Base-by-base conservation (phyloP, 1,140 invertebrate genomes). In the Drosophila mojavensis region DNA sequence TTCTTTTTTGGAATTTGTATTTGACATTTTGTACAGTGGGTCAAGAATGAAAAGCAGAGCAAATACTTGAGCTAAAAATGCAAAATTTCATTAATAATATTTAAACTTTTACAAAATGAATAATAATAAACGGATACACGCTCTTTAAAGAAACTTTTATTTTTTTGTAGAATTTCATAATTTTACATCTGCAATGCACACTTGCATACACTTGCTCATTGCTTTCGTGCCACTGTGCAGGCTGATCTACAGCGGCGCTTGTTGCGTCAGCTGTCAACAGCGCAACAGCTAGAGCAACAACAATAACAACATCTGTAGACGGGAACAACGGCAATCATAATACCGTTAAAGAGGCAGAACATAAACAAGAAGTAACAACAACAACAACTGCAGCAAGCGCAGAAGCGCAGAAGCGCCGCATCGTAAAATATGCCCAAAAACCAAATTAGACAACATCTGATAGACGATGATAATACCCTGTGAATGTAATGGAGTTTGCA, bases 341-440 rank as follows among this genome's bases (percentile, higher is more conserved):
- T 79, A 86, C 78, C 83, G 68, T 76, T 88, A 82, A 86, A 82
- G 82, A 86, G 83, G 51, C 82, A 88, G 82, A 86, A 82, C 83
- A 76, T 71, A 86, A 86, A 88, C 72, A 88, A 88, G 2, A 81
- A 74, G 48, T 75, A 79, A 67, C 71, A 79, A 53, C 53, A 39
- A 24, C 54, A 45, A 41, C 56, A 59, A 53, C 55, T 24, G 15
- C 63, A 61, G 41, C 30, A 33, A 6, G 3, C 1, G 30, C 30
- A 33, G 30, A 6, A 33, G 30, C 5, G 7, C 6, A 36, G 15
- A 47, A 55, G 33, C 47, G 24, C 53, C 36, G 39, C 33, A 56
- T 64, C 72, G 54, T 79, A 71, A 76, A 79, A 76, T 56, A 53
- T 48, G 54, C 28, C 47, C 28, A 39, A 60, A 51, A 63, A 51